Conservation (phyloP, 1,140 invertebrate species). For the Pseudomyrmex flavicornis region DNA sequence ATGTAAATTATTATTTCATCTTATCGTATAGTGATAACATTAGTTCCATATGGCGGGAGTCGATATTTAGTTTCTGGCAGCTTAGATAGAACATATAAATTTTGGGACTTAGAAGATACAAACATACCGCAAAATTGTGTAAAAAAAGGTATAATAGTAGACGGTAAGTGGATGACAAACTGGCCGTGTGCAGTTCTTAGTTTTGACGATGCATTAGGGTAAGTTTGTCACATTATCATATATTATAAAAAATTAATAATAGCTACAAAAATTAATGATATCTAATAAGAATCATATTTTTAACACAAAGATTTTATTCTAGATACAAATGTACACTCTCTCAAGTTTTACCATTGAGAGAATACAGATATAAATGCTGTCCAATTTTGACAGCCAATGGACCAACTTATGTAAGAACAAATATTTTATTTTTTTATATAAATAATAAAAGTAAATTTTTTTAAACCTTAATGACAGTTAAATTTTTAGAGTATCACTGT, state of each 20-base stretch:
- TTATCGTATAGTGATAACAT: slow-evolving; percentile 75
- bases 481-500: slow-evolving; percentile 71
- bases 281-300: background rate
- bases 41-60: slow-evolving; percentile 80
- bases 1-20: slow-evolving; percentile 19
- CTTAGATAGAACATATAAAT: slow-evolving; percentile 83
- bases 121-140: slow-evolving; percentile 71
- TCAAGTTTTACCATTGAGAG: slow-evolving; percentile 79
- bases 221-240: slow-evolving; percentile 50
- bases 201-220: slow-evolving; percentile 83
- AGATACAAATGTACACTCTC: slow-evolving; percentile 79
- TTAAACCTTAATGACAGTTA: slow-evolving; percentile 31
- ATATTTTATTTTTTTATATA: background rate
- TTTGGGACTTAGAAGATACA: slow-evolving; percentile 85
- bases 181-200: slow-evolving; percentile 80
- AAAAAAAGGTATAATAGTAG: slow-evolving; percentile 79
- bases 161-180: slow-evolving; percentile 82
- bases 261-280: slow-evolving; percentile 25
- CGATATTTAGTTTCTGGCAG: slow-evolving; percentile 82
- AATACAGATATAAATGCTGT: slow-evolving; percentile 79
- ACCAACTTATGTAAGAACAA: slow-evolving; percentile 77
- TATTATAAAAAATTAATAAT: too few relatives aligned
- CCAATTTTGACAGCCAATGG: slow-evolving; percentile 81
- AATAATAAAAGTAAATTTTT: background rate
- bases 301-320: slow-evolving; percentile 54